phyloP scores from a whole-genome alignment of 2,888 invertebrate genomes.

The Parapristionchus giblindavisi region DNA sequence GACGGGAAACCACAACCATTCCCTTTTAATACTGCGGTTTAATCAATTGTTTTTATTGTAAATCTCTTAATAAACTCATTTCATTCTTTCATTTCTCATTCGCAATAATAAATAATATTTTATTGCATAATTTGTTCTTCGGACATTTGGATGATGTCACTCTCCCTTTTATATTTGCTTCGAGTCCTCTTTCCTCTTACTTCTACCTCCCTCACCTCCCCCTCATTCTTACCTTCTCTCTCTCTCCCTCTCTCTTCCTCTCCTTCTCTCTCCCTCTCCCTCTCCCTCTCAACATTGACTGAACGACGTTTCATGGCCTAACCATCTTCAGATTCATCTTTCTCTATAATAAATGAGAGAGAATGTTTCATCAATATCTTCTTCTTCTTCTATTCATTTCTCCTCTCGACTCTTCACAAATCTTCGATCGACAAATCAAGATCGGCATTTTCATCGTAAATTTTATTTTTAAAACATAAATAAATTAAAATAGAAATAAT shows the following conservation, averaged over 20 bases:
- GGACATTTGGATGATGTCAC: neutral
- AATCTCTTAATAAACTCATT: neutral
- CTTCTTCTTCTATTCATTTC: slow-evolving; percentile 26
- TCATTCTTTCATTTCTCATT: neutral
- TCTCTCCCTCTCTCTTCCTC: slow-evolving; percentile 14
- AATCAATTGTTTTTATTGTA: too few relatives aligned
- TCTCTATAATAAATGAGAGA: slow-evolving; percentile 30
- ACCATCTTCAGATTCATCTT: slow-evolving; percentile 7
- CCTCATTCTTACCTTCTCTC: slow-evolving; percentile 1
- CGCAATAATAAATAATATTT: neutral
- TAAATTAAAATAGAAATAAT: too few relatives aligned
- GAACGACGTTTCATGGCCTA: neutral
- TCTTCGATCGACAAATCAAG: slow-evolving; percentile 29
- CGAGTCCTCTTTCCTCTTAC: neutral
- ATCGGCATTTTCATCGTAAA: too few relatives aligned
- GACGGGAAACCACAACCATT: slow-evolving; percentile 40
- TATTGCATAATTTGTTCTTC: neutral
- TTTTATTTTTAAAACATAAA: too few relatives aligned
- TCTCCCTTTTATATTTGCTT: neutral
- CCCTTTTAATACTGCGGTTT: slow-evolving; percentile 60
- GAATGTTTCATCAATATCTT: slow-evolving; percentile 23
- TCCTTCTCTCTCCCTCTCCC: neutral
- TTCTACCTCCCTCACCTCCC: neutral
- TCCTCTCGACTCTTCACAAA: slow-evolving; percentile 8
- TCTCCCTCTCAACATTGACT: neutral